phyloP scores from a whole-genome alignment of 2,113 vertebrate species.

The Piprites chloris region DNA sequence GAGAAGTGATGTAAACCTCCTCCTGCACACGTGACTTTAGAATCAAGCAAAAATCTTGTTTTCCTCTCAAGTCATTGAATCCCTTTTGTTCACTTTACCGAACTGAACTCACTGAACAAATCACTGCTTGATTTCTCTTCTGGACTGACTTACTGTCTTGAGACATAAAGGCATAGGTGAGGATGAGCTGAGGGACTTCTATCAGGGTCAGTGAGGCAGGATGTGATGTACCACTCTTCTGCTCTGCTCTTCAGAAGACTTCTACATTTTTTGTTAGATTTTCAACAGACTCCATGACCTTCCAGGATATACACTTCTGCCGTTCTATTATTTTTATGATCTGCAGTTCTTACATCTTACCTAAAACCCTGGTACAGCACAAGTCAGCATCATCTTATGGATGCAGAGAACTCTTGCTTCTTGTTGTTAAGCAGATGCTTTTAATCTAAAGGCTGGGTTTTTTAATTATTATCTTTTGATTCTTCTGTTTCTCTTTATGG shows the following conservation, averaged over 20 bases:
- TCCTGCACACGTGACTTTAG: background rate
- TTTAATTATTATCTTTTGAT: background rate
- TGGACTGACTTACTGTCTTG: too few species aligned
- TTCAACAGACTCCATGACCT: accelerated
- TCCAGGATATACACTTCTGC: background rate
- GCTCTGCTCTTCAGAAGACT: background rate
- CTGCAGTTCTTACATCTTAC: background rate
- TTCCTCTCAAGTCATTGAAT: background rate
- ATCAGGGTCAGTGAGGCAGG: background rate
- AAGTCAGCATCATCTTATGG: background rate
- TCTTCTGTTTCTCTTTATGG: background rate
- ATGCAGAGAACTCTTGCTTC: accelerated
- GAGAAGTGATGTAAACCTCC: background rate
- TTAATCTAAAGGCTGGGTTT: background rate
- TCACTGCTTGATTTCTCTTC: background rate
- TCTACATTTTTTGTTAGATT: background rate
- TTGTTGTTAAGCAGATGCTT: background rate
- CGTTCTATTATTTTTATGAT: background rate
- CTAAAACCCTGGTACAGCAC: background rate
- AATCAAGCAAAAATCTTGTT: background rate
- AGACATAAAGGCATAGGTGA: background rate
- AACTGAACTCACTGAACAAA: background rate
- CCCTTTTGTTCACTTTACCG: background rate
- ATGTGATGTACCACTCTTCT: background rate
- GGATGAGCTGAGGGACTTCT: background rate